A percentile compares a stretch with the other conserved stretches of the same genome.
Conservation (phyloP, 1,140 invertebrate genomes). For the Drosophila santomea region DNA sequence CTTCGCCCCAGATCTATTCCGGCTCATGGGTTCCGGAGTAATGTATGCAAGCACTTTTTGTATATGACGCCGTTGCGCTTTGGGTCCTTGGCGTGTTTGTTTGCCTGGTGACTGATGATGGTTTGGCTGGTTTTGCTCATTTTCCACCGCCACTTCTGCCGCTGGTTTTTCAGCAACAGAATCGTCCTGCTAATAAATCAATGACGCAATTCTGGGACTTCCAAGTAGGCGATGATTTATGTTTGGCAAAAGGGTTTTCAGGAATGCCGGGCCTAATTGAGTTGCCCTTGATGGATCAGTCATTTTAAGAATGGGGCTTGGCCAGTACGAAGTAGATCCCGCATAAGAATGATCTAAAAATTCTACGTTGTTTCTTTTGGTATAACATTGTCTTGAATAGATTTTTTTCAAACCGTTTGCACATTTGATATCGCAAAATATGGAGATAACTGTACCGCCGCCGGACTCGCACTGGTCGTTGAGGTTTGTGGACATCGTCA, state of each 20-base stretch:
- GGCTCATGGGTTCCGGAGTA: slow-evolving; percentile 20
- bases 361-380: background rate
- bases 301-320: background rate
- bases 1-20: slow-evolving; percentile 7
- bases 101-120: slow-evolving; percentile 76
- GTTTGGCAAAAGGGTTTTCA: slow-evolving; percentile 19
- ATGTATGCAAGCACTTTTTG: slow-evolving; percentile 64
- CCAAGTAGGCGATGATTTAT: slow-evolving; percentile 60
- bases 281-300: slow-evolving; percentile 35
- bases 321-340: background rate
- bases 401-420: slow-evolving; percentile 9
- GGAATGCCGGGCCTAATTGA: slow-evolving; percentile 29
- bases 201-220: slow-evolving; percentile 34
- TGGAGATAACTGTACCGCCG: background rate
- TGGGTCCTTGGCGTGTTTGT: slow-evolving; percentile 55
- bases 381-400: background rate
- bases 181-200: slow-evolving; percentile 59
- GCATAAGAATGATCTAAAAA: background rate
- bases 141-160: background rate
- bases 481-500: slow-evolving; percentile 3
- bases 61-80: slow-evolving; percentile 40
- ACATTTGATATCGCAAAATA: background rate
- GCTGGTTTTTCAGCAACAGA: slow-evolving; percentile 8
- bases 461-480: slow-evolving; percentile 21
- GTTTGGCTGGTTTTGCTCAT: slow-evolving; percentile 45